Base-by-base conservation (phyloP, 2,888 invertebrate genomes). In the Ditylenchus weischeri region DNA sequence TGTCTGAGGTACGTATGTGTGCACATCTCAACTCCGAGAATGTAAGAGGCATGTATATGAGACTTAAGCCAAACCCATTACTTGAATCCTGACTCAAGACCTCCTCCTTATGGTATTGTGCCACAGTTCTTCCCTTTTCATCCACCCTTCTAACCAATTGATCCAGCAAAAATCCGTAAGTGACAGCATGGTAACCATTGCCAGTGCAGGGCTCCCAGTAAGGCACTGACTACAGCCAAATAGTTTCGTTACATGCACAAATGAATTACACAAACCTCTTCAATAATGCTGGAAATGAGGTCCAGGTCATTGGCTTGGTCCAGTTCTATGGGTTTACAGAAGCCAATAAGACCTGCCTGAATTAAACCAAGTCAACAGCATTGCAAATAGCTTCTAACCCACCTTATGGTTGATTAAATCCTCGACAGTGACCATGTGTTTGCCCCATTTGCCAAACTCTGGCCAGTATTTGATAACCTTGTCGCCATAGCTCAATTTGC, bases 41-140 rank as follows among this genome's bases (percentile, higher is more conserved):
- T 29, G 29, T 5, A 5, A 5, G 29, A 29, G 29, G 29, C 2
- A 29, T 29, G 2, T 29, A 29, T 29, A 29, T 29, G 29, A 29
- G 3, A 29, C 29, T 29, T 2, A 5, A 29, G 29, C 5, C 5
- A 29, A 29, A 29, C 5, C 2, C 29, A 29, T 29, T 50, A 50
- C 50, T 21, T 50, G 50, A 19, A 19, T 50, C 50, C 2, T 50
- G 2, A 5, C 50, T 21, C 18, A 19, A 21, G 19, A 80, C 73
- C 65, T 80, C 80, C 64, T 83, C 84, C 13, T 74, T 65, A 75
- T 85, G 84, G 67, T 84, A 83, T 62, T 78, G 78, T 15, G 79
- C 79, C 15, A 84, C 73, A n/a, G 75, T 74, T 58, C 84, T 73
- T 6, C 80, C 76, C 62, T 82, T 75, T 5, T 84, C 83, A 74